These are phyloP conservation scores for Platycheirus albimanus DNA, from an alignment of 2,888 invertebrate species.

Conservation along the genomic window DNA sequence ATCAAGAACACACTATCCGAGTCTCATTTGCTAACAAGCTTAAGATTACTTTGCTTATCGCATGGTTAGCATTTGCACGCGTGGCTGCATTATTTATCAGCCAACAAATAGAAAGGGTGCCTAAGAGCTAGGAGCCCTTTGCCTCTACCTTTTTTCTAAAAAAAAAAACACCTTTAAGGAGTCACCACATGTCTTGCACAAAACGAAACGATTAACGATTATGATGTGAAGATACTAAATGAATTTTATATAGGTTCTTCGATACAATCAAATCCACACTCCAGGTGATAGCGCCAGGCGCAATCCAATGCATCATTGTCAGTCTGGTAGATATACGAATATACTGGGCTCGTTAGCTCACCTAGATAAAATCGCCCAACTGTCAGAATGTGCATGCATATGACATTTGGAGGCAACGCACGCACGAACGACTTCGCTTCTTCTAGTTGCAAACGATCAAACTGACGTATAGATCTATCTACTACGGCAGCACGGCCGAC, in stretches of 20 bases:
- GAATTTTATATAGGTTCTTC: background rate
- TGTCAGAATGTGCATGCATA: constrained; percentile 43
- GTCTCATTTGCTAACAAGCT: constrained; percentile 31
- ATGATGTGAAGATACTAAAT: constrained; percentile 41
- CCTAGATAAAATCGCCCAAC: constrained; percentile 62
- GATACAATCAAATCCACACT: constrained; percentile 49
- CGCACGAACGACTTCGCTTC: constrained; percentile 41
- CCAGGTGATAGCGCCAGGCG: constrained; percentile 73
- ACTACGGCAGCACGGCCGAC: no score
- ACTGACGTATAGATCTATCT: constrained; percentile 36
- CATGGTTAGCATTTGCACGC: constrained; percentile 50
- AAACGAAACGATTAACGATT: no score
- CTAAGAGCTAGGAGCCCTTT: background rate
- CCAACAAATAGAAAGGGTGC: constrained; percentile 5
- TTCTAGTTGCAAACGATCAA: constrained; percentile 44
- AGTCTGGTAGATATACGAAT: constrained; percentile 39
- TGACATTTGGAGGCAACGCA: constrained; percentile 45
- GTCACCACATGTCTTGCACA: constrained; percentile 22
- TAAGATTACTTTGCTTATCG: constrained; percentile 40
- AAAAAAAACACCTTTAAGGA: constrained; percentile 47
- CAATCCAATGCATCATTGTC: constrained; percentile 64
- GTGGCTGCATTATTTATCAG: constrained; percentile 53
- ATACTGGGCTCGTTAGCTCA: constrained; percentile 44
- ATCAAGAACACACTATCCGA: background rate
- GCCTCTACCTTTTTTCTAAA: background rate